Percentiles rank a stretch among this genome's conserved stretches.
Evolutionary conservation across 2,113 vertebrate genomes (phyloP).

Genomic region (Myrmophylax atrothorax): DNA sequence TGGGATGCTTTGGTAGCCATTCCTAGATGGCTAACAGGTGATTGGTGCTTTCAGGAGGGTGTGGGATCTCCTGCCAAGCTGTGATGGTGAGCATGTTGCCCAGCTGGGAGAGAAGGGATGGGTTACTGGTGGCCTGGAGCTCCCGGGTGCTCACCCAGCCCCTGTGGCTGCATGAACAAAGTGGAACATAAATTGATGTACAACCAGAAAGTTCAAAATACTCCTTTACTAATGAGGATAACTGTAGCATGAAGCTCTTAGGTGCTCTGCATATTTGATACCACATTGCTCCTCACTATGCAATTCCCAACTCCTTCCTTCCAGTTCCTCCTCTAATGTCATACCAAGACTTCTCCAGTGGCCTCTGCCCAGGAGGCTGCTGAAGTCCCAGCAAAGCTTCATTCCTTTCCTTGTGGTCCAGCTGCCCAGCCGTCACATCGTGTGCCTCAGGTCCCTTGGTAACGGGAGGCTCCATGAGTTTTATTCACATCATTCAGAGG

Average conservation of each 20-base stretch:
- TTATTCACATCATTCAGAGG: conserved; percentile 37
- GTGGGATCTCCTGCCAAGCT: neutral
- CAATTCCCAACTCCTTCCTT: conserved; percentile 60
- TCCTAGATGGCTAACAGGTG: neutral
- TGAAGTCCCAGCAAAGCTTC: conserved; percentile 3
- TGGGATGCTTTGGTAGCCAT: neutral
- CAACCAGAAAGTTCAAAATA: conserved; percentile 33
- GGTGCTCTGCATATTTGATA: conserved; percentile 48
- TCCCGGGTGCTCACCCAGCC: neutral
- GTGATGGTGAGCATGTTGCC: neutral
- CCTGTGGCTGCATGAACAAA: neutral
- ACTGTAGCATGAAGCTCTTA: conserved; percentile 33
- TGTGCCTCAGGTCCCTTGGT: conserved; percentile 41
- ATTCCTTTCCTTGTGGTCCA: neutral
- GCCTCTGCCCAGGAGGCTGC: neutral
- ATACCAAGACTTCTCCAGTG: neutral
- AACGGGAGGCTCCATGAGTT: conserved; percentile 34
- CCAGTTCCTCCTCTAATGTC: neutral
- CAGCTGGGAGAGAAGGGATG: neutral
- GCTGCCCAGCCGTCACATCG: neutral
- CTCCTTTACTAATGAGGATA: conserved; percentile 13
- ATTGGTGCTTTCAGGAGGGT: neutral
- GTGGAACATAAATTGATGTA: conserved; percentile 29
- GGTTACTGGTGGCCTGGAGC: neutral
- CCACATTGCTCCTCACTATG: conserved; percentile 74